Evolutionary conservation across 2,113 vertebrate genomes (phyloP).

Genomic region (Melozone crissalis): DNA sequence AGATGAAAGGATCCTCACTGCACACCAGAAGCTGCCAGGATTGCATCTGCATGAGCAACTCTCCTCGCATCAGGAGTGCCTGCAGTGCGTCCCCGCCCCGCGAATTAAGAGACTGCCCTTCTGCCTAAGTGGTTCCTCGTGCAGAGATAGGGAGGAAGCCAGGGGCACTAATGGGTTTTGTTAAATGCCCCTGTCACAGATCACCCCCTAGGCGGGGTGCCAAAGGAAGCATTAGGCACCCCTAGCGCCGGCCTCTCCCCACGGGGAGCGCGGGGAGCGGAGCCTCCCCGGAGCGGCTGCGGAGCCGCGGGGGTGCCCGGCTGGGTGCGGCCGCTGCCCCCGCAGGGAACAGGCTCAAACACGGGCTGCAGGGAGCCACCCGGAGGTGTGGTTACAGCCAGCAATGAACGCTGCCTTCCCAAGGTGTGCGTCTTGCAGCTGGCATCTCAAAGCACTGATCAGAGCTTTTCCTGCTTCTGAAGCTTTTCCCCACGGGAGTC

Average conservation of each 20-base stretch:
- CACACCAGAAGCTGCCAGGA: not conserved
- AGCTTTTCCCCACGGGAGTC: not conserved
- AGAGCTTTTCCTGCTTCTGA: not conserved
- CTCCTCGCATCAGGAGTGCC: not conserved
- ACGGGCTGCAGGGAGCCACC: fast-evolving
- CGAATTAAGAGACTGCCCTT: not conserved
- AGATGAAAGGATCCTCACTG: not conserved
- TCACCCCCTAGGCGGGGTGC: not conserved
- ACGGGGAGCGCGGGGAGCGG: fast-evolving
- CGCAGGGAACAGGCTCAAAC: fast-evolving
- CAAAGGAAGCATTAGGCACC: fast-evolving
- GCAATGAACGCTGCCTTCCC: not conserved
- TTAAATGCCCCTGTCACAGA: not conserved
- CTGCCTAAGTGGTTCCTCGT: not conserved
- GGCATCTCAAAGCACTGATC: not conserved
- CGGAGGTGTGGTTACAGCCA: not conserved
- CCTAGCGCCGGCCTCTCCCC: not conserved
- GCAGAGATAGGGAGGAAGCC: not conserved
- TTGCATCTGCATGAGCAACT: not conserved
- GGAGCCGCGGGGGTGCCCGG: fast-evolving
- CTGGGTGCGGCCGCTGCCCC: not conserved
- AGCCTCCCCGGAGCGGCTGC: fast-evolving
- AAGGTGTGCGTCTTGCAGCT: fast-evolving
- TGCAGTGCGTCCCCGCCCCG: not conserved
- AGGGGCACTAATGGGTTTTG: not conserved